Base-by-base conservation (phyloP, 1,140 invertebrate genomes). In the Psix sp. region DNA sequence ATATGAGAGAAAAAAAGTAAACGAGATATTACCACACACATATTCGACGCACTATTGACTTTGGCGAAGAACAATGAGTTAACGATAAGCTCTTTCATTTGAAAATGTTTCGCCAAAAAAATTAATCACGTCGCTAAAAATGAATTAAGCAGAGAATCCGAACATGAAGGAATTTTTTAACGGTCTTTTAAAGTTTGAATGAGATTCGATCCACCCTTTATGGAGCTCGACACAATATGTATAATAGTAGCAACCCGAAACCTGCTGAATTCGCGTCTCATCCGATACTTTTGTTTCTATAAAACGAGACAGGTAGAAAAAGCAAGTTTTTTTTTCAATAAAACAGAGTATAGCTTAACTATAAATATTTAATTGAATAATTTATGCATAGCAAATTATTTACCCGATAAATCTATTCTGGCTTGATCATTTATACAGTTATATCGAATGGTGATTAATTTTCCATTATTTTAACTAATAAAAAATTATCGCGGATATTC, bases 231-330 rank as follows among this genome's bases (percentile, higher is more conserved):
- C n/a, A n/a, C n/a, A n/a, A n/a, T n/a, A n/a, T n/a, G n/a, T n/a
- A n/a, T n/a, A n/a, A n/a, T 36, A 33, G 21, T 24, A 45, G 68
- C 59, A 63, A 63, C 52, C 16, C 45, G 52, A 72, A 59, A 65
- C 65, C 59, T 72, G 68, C 59, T 72, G 68, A 72, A 52, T 65
- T 45, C 17, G 68, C 68, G 52, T 52, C 59, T 43, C 51, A 59
- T 59, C 26, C 36, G 52, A 72, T 65, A 62, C 59, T 72, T 65
- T 57, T 67, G 52, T 72, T 57, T 21, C 51, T 15, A 39, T 56
- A 18, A 51, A 15, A 38, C 11, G 31, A 36, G 9, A 45, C 15
- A 13, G 43, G n/a, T 10, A 3, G 11, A n/a, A 20, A 48, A 21
- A 16, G 10, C n/a, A 36, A 48, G 31, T 36, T 52, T 24, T 39